phyloP scores from a whole-genome alignment of 2,888 invertebrate species.

The Netelia inedita region DNA sequence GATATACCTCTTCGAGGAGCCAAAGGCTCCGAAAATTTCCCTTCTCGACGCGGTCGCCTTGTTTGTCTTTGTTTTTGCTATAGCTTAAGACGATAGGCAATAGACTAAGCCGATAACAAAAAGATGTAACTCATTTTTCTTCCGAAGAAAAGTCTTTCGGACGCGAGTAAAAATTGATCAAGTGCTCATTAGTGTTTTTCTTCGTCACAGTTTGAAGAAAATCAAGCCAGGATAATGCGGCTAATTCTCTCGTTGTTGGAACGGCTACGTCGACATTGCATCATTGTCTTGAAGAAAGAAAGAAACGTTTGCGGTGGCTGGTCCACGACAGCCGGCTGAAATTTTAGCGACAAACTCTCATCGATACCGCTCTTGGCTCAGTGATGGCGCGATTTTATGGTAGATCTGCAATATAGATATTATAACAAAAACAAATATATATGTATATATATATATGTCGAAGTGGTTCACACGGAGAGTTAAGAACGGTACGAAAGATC shows the following conservation, averaged over 20 bases:
- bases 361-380: slow-evolving; percentile 38
- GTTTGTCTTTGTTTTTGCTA: neutral
- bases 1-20: slow-evolving; percentile 7
- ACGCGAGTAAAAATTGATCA: no score
- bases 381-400: slow-evolving; percentile 47
- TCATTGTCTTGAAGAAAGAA: neutral
- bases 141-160: no score
- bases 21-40: slow-evolving; percentile 4
- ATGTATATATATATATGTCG: slow-evolving; percentile 34
- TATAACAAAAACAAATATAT: slow-evolving; percentile 33
- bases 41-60: neutral
- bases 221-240: no score
- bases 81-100: neutral
- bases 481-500: slow-evolving; percentile 39
- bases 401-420: slow-evolving; percentile 60
- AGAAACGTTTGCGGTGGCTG: slow-evolving; percentile 67
- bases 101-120: no score
- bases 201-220: no score
- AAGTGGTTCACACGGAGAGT: slow-evolving; percentile 42
- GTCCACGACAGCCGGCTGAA: slow-evolving; percentile 67
- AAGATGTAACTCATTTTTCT: no score
- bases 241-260: no score
- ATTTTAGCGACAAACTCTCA: slow-evolving; percentile 28
- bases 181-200: no score
- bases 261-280: no score